phyloP scores from a whole-genome alignment of 2,888 invertebrate genomes.

The Yponomeuta sedellus region DNA sequence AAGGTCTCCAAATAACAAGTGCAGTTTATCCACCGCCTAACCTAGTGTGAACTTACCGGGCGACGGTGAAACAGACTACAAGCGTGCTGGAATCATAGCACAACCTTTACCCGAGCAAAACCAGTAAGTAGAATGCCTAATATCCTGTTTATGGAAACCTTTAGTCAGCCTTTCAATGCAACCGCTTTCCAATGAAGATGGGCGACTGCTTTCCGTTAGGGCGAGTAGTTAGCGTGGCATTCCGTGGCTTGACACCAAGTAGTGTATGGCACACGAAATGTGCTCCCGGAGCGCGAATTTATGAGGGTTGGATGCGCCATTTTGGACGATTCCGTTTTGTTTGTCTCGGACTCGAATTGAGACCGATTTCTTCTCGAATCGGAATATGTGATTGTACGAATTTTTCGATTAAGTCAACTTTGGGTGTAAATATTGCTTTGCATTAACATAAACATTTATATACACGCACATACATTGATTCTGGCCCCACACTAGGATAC shows the following conservation, averaged over 20 bases:
- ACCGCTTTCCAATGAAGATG: conserved; percentile 57
- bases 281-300: neutral
- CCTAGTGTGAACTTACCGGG: too few species aligned
- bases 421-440: too few species aligned
- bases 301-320: neutral
- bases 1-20: too few species aligned
- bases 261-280: conserved; percentile 14
- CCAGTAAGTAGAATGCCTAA: conserved; percentile 1
- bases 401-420: too few species aligned
- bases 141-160: neutral
- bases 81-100: conserved; percentile 1
- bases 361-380: too few species aligned
- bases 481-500: too few species aligned
- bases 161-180: neutral
- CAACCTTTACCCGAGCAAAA: neutral
- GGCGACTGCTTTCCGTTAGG: conserved; percentile 43
- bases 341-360: too few species aligned
- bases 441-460: too few species aligned
- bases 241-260: conserved; percentile 33
- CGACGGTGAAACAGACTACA: neutral
- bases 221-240: conserved; percentile 39
- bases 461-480: too few species aligned
- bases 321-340: too few species aligned
- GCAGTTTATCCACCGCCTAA: too few species aligned
- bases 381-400: too few species aligned